These are phyloP conservation scores for Tachycineta bicolor DNA, from an alignment of 2,113 vertebrate genomes.

Conservation along the genomic window DNA sequence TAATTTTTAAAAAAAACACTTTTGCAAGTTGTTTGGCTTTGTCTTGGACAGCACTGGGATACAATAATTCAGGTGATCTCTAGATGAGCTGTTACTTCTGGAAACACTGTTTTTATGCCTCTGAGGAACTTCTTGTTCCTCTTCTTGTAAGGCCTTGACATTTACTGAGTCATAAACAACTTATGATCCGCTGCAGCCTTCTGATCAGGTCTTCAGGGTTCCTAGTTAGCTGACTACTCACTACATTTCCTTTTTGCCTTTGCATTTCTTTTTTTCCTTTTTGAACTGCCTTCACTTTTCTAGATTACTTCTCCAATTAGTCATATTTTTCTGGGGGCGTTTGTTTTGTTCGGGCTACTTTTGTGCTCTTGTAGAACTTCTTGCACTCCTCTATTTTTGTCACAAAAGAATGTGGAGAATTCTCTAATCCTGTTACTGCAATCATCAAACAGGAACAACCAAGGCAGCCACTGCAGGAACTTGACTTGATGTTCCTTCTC, in stretches of 20 bases:
- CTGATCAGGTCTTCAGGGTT: not conserved
- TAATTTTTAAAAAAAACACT: not conserved
- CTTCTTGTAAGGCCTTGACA: not conserved
- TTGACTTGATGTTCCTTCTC: not conserved
- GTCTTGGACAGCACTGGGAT: not conserved
- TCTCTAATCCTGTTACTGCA: not conserved
- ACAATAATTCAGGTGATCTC: not conserved
- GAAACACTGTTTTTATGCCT: not conserved
- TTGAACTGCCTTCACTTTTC: not conserved
- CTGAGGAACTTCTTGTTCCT: not conserved
- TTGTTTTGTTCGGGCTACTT: not conserved
- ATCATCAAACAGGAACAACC: not conserved
- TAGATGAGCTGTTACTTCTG: not conserved
- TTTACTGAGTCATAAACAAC: constrained; percentile 14
- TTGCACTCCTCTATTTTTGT: not conserved
- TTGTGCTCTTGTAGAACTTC: not conserved
- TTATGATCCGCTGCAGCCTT: not conserved
- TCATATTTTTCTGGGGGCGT: not conserved
- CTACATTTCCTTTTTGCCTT: not conserved
- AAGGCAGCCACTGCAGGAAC: not conserved
- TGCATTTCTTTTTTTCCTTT: not conserved
- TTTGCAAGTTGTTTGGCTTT: not conserved
- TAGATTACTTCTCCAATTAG: not conserved
- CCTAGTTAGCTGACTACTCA: not conserved
- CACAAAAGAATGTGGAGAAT: rapidly evolving